Evolutionary conservation across 2,113 vertebrate species (phyloP).

Genomic region (Lepidiolamprologus cunningtoni): DNA sequence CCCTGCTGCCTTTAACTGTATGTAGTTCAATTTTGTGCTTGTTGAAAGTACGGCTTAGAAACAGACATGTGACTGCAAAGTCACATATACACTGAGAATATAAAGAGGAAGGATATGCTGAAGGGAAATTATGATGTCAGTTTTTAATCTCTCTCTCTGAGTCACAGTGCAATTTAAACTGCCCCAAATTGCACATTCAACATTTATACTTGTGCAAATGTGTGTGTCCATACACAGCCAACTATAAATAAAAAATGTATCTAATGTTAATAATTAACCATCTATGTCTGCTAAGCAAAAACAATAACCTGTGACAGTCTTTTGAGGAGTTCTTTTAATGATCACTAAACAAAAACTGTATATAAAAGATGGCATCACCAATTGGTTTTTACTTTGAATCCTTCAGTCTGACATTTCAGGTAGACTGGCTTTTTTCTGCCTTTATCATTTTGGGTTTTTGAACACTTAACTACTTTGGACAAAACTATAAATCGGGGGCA

Average conservation of each 20-base stretch:
- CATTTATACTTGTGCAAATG: not conserved
- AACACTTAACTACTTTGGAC: not conserved
- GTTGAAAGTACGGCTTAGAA: not conserved
- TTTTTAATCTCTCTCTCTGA: not conserved
- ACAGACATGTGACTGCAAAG: not conserved
- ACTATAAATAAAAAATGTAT: not conserved
- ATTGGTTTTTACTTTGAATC: not conserved
- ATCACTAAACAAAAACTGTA: not conserved
- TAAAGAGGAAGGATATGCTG: slow-evolving; percentile 28
- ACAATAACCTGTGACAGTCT: not conserved
- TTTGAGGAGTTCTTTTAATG: not conserved
- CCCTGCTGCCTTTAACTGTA: not conserved
- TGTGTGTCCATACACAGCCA: not conserved
- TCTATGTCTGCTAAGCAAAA: not conserved
- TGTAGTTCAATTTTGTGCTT: not conserved
- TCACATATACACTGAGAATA: not conserved
- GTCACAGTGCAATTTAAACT: not conserved
- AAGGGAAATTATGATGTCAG: not conserved
- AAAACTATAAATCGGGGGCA: not conserved
- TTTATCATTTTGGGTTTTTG: not conserved
- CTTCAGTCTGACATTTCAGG: not conserved
- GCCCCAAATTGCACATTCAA: not conserved
- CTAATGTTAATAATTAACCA: not conserved
- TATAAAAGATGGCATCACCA: not conserved
- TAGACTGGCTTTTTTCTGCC: not conserved